Evolutionary conservation across 2,797 vertebrate species (phyloP).

Genomic region (Enteromius afrohamiltoni): DNA sequence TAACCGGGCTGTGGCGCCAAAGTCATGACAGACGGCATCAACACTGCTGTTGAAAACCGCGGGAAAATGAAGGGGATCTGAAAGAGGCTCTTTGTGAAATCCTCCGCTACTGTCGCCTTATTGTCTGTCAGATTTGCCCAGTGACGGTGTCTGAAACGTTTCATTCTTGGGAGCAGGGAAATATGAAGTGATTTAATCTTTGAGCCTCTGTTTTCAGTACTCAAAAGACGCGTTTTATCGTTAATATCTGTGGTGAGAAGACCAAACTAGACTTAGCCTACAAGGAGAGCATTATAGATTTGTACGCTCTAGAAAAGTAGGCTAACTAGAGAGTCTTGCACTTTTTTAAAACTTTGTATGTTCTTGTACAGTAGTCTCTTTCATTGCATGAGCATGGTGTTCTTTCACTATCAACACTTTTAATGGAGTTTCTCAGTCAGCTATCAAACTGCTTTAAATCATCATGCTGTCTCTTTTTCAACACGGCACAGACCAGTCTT

Average conservation of each 20-base stretch:
- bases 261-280: constrained; percentile 12
- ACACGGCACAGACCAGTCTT: constrained; percentile 63
- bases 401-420: constrained; percentile 58
- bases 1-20: constrained; percentile 73
- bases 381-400: constrained; percentile 56
- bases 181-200: constrained; percentile 70
- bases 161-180: constrained; percentile 41
- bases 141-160: constrained; percentile 66
- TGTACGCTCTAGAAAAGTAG: background rate
- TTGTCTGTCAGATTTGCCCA: constrained; percentile 72
- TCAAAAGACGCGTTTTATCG: background rate
- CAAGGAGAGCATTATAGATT: background rate
- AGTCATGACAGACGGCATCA: constrained; percentile 71
- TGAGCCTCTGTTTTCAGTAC: constrained; percentile 60
- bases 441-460: constrained; percentile 31
- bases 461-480: constrained; percentile 21
- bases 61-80: constrained; percentile 68
- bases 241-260: constrained; percentile 22
- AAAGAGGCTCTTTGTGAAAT: constrained; percentile 66
- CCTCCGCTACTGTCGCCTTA: constrained; percentile 66
- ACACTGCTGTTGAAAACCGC: constrained; percentile 70
- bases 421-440: constrained; percentile 66
- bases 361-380: constrained; percentile 64
- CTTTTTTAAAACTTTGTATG: background rate
- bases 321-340: background rate